Conservation (phyloP, 2,888 invertebrate genomes). For the Panorpa germanica region DNA sequence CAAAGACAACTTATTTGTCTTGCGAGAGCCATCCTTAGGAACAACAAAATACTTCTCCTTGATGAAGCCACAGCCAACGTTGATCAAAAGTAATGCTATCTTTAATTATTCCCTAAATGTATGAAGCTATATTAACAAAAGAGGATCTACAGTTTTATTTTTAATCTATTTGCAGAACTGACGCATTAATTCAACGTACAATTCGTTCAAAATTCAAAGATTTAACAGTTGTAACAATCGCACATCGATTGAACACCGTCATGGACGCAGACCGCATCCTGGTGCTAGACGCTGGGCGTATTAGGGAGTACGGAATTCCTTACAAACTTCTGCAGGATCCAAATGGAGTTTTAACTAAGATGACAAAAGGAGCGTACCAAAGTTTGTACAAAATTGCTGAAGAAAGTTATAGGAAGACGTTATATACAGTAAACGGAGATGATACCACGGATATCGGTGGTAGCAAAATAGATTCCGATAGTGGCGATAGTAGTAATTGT, state of each 20-base stretch:
- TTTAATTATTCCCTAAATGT: too few species aligned
- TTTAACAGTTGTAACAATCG: conserved; percentile 80
- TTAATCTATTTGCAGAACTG: too few species aligned
- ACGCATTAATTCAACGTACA: conserved; percentile 66
- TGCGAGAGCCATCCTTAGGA: conserved; percentile 41
- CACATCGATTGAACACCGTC: conserved; percentile 79
- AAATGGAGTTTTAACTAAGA: conserved; percentile 40
- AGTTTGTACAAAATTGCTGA: too few species aligned
- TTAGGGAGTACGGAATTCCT: conserved; percentile 56
- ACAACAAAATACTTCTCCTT: conserved; percentile 39
- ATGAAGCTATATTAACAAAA: too few species aligned
- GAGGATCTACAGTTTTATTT: too few species aligned
- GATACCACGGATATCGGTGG: too few species aligned
- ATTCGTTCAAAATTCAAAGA: conserved; percentile 60
- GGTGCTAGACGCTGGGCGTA: conserved; percentile 66
- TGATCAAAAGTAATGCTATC: conserved; percentile 39
- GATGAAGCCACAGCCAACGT: conserved; percentile 56
- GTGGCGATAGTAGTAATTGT: too few species aligned
- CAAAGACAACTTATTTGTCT: conserved; percentile 47
- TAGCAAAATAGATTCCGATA: too few species aligned
- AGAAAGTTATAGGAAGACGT: too few species aligned
- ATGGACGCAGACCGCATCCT: conserved; percentile 83
- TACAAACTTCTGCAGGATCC: conserved; percentile 38
- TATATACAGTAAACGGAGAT: too few species aligned
- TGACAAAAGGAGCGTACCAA: too few species aligned